Base-by-base conservation (phyloP, 2,888 invertebrate species). In the Agrochola lychnidis region DNA sequence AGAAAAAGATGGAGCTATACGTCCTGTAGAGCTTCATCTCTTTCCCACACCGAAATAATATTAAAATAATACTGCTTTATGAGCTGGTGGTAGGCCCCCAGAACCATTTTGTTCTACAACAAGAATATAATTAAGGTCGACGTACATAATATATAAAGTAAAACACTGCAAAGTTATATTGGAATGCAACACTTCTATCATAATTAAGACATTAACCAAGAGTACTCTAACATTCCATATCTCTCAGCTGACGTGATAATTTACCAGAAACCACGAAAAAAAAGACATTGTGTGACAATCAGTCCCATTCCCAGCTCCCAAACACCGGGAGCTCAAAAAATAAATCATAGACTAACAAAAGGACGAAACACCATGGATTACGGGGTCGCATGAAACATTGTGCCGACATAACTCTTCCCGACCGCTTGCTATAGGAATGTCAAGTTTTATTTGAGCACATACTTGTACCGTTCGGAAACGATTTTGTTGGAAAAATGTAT, bases 401-500 rank as follows among this genome's bases (percentile, higher is more conserved):
- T 85, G 82, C 81, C 61, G 77, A 87, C 82, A 89, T 91, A 90
- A 90, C 83, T 91, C 87, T 84, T 79, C 78, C 74, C 70, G 75
- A 73, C 75, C 84, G 79, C 83, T 87, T 78, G 88, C 86, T 80
- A 87, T 86, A 86, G 88, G 86, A 86, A 89, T 86, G 87, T 89
- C 89, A 87, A 83, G 74, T 90, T 89, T 89, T 90, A 89, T 89
- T 87, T 82, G 76, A 83, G 69, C 77, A 84, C 85, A 86, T 73
- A 84, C 87, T 85, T 80, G 78, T 81, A 84, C 72, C 76, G 73
- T 71, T 76, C 68, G 64, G 73, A 72, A 84, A 74, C 76, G 73
- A 76, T 84, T 84, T 75, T 72, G 76, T 72, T 78, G 72, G 73
- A 72, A 73, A 76, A 77, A 82, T 61, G n/a, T 70, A 73, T 79